These are phyloP conservation scores for Austrofundulus limnaeus DNA, from an alignment of 2,113 vertebrate genomes.

Conservation along the genomic window DNA sequence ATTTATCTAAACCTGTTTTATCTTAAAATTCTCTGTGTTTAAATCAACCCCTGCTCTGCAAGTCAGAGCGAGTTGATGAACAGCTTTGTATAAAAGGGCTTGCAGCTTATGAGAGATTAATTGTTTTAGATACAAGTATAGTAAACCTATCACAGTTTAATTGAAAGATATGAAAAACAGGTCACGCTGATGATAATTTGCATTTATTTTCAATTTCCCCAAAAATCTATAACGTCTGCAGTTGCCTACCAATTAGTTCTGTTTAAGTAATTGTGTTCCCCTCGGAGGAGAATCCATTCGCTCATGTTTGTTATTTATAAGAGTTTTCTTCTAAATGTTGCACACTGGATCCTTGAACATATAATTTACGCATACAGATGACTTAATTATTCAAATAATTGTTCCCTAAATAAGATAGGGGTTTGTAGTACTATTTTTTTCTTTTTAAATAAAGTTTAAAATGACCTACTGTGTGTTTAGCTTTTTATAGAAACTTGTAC, in stretches of 20 bases:
- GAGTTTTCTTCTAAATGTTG: conserved; percentile 5
- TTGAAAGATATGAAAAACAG: background rate
- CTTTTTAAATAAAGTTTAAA: too few relatives aligned
- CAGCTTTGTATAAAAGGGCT: background rate
- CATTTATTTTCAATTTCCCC: conserved; percentile 6
- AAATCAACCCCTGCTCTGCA: background rate
- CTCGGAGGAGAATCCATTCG: conserved; percentile 11
- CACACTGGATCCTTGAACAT: conserved; percentile 20
- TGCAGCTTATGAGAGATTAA: background rate
- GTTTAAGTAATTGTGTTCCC: conserved; percentile 15
- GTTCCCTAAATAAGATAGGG: background rate
- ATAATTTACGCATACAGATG: conserved; percentile 4
- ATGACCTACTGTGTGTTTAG: background rate
- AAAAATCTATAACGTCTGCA: background rate
- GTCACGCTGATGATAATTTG: background rate
- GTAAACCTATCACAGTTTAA: background rate
- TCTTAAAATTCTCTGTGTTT: background rate
- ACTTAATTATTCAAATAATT: background rate
- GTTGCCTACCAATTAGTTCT: conserved; percentile 10
- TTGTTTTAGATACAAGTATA: background rate
- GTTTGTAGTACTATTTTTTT: too few relatives aligned
- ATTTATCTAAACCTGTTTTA: background rate
- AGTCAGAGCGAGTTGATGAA: background rate
- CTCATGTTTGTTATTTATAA: conserved; percentile 25
- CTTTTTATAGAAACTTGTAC: conserved; percentile 14